Evolutionary conservation across 2,113 vertebrate species (phyloP), one percentile per base, ranked within the genome.

Genomic region (Psephotus haematonotus): DNA sequence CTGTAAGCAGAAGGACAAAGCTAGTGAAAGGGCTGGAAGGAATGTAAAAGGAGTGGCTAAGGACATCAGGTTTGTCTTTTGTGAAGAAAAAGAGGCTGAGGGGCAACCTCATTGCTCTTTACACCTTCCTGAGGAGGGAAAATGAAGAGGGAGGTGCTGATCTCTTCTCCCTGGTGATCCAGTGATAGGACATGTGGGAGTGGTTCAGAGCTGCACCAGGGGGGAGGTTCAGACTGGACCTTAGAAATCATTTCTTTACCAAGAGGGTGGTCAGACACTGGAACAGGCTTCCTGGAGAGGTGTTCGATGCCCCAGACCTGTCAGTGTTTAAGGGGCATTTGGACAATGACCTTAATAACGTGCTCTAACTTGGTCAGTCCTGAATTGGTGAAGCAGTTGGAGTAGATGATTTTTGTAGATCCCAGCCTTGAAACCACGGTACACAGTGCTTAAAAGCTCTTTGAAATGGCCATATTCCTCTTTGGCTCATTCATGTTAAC

Each of bases 251-350:
- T 76, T 81, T 81, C 15, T 52, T 27, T 41, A 24, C 17, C 28
- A 20, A 9, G 47, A 35, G 37, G 5, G 13, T 64, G 11, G 1
- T 52, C 49, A 64, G 57, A 12, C 20, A 17, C 7, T 60, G 64
- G 15, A 52, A 22, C 15, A 33, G 37, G 17, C 25, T 70, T 24
- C 35, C 43, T 57, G 2, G 43, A 24, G 49, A 43, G 24, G 5
- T 57, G 20, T 17, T 76, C 0, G 0, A 15, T 67, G n/a, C 18
- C 25, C n/a, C 13, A 41, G 10, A 15, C 13, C n/a, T 67, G 50
- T 25, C 50, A 43, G 6, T 43, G 50, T 39, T 43, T 10, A 14
- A 52, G n/a, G 18, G 27, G 25, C 25, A 19, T 23, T 25, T 86
- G 46, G 39, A 3, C 17, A 67, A 13, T 27, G 50, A 19, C 64